phyloP scores from a whole-genome alignment of 2,113 vertebrate species.

The Chamaea fasciata region DNA sequence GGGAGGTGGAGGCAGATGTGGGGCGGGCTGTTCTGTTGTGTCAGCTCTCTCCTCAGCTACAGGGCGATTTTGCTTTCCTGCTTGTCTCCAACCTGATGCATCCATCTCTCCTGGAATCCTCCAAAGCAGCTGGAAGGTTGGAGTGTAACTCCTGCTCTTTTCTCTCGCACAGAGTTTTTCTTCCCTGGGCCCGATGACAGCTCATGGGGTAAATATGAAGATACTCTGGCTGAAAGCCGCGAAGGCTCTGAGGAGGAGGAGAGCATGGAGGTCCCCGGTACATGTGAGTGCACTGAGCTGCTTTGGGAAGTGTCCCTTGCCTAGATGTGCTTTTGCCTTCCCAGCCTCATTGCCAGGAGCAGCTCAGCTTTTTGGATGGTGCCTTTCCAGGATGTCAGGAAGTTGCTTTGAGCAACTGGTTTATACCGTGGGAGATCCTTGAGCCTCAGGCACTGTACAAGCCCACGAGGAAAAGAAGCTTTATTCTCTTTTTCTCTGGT shows the following conservation, averaged over 20 bases:
- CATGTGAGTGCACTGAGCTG: slow-evolving; percentile 47
- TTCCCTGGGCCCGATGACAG: slow-evolving; percentile 67
- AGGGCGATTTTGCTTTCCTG: neutral
- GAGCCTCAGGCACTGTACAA: neutral
- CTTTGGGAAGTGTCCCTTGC: neutral
- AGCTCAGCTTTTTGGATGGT: neutral
- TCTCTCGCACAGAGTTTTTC: slow-evolving; percentile 46
- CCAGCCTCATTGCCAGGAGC: accelerated
- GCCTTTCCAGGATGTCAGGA: neutral
- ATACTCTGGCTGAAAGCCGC: slow-evolving; percentile 58
- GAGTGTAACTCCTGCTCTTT: neutral
- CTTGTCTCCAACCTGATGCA: accelerated
- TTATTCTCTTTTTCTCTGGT: neutral
- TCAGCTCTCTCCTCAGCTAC: neutral
- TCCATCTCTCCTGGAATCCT: neutral
- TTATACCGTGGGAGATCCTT: neutral
- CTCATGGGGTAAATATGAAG: slow-evolving; percentile 71
- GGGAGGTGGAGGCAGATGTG: neutral
- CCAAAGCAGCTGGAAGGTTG: neutral
- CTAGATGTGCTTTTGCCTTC: neutral
- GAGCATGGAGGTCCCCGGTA: slow-evolving; percentile 32
- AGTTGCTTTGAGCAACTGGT: neutral
- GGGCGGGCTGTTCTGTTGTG: neutral
- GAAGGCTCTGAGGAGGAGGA: slow-evolving; percentile 69
- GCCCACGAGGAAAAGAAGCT: neutral